Conservation (phyloP, 2,797 vertebrate genomes). For the Siniperca undulata region DNA sequence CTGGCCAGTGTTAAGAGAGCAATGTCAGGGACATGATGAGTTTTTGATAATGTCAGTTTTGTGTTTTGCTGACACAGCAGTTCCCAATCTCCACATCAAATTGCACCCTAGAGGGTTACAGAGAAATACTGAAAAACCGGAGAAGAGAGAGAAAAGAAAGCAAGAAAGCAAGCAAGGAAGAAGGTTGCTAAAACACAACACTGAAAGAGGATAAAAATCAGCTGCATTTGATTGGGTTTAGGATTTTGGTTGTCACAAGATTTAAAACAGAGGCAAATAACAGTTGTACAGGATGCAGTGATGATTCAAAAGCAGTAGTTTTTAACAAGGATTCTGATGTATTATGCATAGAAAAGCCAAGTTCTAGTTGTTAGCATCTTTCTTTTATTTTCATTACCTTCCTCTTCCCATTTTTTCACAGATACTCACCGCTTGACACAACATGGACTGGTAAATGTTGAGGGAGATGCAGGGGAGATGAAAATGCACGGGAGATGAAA, state of each 20-base stretch:
- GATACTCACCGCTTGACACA: not conserved
- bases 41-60: conserved; percentile 72
- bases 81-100: conserved; percentile 66
- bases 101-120: conserved; percentile 60
- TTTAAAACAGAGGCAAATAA: conserved; percentile 14
- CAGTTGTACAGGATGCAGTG: not conserved
- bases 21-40: conserved; percentile 59
- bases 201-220: conserved; percentile 9
- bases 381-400: conserved; percentile 3
- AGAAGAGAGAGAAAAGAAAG: conserved; percentile 19
- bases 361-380: not conserved
- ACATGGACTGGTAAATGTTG: conserved; percentile 19
- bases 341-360: conserved; percentile 4
- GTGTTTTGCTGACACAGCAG: conserved; percentile 64
- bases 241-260: not conserved
- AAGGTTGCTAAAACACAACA: not conserved
- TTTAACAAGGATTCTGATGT: not conserved
- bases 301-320: conserved; percentile 14
- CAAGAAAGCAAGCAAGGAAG: not conserved
- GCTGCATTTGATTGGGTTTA: not conserved
- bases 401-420: conserved; percentile 3
- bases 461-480: conserved; percentile 3
- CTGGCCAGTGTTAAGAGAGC: conserved; percentile 44
- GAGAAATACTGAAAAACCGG: conserved; percentile 34
- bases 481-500: conserved; percentile 26